phyloP scores from a whole-genome alignment of 1,140 invertebrate genomes.

The Colletes gigas region DNA sequence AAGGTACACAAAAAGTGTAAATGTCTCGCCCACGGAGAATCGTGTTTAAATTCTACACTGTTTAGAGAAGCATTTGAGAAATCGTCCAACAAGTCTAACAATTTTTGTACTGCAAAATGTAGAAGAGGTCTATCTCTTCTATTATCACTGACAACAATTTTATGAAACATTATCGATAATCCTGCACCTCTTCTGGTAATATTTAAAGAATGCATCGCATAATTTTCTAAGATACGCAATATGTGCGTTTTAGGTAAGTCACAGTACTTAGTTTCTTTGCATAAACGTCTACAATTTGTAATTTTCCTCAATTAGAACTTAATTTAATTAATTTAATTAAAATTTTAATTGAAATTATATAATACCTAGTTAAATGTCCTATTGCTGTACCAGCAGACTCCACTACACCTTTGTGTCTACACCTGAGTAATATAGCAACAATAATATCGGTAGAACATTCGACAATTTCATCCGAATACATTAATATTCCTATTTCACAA shows the following conservation, averaged over 20 bases:
- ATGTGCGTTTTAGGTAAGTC: conserved; percentile 64
- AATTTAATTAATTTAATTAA: background rate
- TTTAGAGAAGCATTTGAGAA: background rate
- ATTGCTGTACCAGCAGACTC: conserved; percentile 86
- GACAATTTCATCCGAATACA: conserved; percentile 73
- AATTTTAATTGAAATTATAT: conserved; percentile 8
- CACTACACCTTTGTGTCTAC: conserved; percentile 90
- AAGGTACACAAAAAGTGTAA: conserved; percentile 82
- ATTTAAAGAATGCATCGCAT: conserved; percentile 71
- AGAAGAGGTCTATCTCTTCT: conserved; percentile 77
- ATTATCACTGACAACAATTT: conserved; percentile 86
- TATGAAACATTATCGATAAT: conserved; percentile 88
- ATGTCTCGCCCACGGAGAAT: conserved; percentile 77
- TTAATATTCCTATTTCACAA: conserved; percentile 74
- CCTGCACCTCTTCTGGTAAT: conserved; percentile 89
- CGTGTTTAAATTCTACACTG: conserved; percentile 50
- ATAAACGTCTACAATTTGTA: conserved; percentile 62
- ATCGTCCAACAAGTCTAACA: conserved; percentile 65
- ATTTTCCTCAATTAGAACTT: conserved; percentile 29
- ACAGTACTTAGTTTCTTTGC: conserved; percentile 58
- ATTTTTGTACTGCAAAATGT: conserved; percentile 72
- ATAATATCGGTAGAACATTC: conserved; percentile 83
- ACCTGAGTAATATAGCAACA: conserved; percentile 85
- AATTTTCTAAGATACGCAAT: conserved; percentile 59
- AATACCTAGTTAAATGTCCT: conserved; percentile 77